Percentiles rank a stretch among this genome's conserved stretches.
Evolutionary conservation across 37 sponge, comb jelly and placozoan genomes (phyloP).

Genomic region (Beroe ovata): DNA sequence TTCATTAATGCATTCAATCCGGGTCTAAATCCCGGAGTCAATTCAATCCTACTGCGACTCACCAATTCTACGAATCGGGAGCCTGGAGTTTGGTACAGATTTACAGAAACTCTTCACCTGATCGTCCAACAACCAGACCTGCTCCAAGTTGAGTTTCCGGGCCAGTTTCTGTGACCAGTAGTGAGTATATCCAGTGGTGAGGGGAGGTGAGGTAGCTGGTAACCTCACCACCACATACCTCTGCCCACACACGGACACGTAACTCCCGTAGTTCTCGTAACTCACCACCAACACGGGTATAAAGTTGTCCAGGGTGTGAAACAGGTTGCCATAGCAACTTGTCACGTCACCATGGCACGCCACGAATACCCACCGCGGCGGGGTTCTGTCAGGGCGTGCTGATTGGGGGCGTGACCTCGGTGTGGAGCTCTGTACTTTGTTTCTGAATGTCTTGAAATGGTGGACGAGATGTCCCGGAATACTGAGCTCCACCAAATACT

Average conservation of each 20-base stretch:
- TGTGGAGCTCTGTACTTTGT: background rate
- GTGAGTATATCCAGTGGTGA: conserved; percentile 11
- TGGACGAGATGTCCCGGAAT: conserved; percentile 2
- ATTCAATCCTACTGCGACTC: no score
- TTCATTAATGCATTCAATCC: no score
- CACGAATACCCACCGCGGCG: conserved; percentile 38
- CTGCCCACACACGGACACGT: background rate
- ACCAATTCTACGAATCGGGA: background rate
- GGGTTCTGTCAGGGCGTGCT: background rate
- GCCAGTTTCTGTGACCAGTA: conserved; percentile 14
- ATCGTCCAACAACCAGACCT: conserved; percentile 23
- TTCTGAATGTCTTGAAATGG: background rate
- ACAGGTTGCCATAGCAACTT: conserved; percentile 1
- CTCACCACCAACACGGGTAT: conserved; percentile 8
- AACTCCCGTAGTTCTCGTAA: background rate
- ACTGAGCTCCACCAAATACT: background rate
- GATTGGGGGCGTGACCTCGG: conserved; percentile 36
- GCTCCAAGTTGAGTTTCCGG: background rate
- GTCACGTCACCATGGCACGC: conserved; percentile 23
- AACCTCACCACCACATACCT: background rate
- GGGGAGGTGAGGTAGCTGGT: background rate
- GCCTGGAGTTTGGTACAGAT: background rate
- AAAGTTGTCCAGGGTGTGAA: background rate
- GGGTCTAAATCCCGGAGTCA: no score
- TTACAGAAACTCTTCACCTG: conserved; percentile 7